A percentile compares a stretch with the other conserved stretches of the same genome.
phyloP scores from a whole-genome alignment of 2,888 invertebrate species.

The Chrysopilus asiliformis region DNA sequence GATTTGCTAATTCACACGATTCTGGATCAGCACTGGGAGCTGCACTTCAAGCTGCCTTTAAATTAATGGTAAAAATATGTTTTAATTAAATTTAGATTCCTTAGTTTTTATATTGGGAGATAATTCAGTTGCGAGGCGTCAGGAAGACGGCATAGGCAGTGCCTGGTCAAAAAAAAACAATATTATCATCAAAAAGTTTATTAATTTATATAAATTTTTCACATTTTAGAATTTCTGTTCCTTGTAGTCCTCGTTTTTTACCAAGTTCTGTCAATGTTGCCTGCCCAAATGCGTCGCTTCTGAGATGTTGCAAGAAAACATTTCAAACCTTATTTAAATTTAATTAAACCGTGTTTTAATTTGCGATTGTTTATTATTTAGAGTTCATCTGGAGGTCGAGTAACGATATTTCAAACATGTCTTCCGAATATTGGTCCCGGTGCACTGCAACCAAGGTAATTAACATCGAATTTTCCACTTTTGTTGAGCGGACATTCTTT shows the following conservation, averaged over 20 bases:
- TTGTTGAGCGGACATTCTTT: no score
- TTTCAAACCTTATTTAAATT: background rate
- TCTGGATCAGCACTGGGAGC: constrained; percentile 82
- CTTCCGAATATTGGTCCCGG: constrained; percentile 83
- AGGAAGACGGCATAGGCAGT: no score
- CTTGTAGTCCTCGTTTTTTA: no score
- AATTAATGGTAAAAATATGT: constrained; percentile 80
- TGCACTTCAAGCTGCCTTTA: constrained; percentile 82
- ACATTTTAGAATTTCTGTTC: no score
- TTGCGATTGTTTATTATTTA: constrained; percentile 26
- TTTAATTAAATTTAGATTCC: background rate
- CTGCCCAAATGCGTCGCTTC: no score
- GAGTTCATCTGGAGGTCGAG: constrained; percentile 83
- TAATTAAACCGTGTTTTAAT: background rate
- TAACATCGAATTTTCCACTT: no score
- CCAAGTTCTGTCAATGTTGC: no score
- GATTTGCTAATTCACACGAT: constrained; percentile 53
- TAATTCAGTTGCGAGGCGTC: no score
- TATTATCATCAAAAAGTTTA: no score
- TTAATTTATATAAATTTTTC: no score
- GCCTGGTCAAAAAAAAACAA: no score
- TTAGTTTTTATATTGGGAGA: background rate
- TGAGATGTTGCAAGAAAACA: no score
- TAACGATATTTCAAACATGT: constrained; percentile 88
- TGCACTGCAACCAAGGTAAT: constrained; percentile 57